Base-by-base conservation (phyloP, 2,797 vertebrate genomes). In the Periparus ater region DNA sequence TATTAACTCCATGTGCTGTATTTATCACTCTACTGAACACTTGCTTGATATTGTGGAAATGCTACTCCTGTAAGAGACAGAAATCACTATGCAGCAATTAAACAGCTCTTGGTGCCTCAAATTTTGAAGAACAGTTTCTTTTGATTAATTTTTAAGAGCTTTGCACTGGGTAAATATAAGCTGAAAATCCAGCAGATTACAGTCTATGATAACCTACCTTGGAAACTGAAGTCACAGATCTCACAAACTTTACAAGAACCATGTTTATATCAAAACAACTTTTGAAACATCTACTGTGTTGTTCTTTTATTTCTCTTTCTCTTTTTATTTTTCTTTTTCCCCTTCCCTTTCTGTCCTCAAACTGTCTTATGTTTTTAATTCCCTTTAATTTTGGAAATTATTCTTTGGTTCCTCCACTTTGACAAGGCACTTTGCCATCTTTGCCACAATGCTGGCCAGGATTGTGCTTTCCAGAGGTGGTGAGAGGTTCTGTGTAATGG, bases 61-160 rank as follows among this genome's bases (percentile, higher is more conserved):
- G 61, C 80, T 58, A 80, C 57, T 94, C 63, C 53, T 96, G 94
- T 96, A 97, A 89, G 74, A 95, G 88, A 93, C 65, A 93, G 80
- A 94, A 93, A 80, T 85, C 86, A 95, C 96, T 97, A 96, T 94
- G 96, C 94, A 97, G 96, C 74, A 94, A 95, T 96, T 96, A 96
- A 95, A 97, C 95, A 95, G 90, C 90, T 96, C 94, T 90, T 95
- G 89, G 96, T 96, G 96, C 95, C 95, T 95, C 95, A 95, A 36
- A 91, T 89, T 82, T 91, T 89, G 83, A 94, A 95, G 83, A 95
- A 87, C 74, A 77, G 83, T 96, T 96, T 95, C 42, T 94, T 95
- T 96, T 71, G 67, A 48, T 95, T 95, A 85, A 61, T 68, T 92
- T 91, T 51, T 65, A 94, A 93, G 77, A 95, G 73, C 85, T 92